Conservation (phyloP, 2,888 invertebrate species). For the Endomychus coccineus region DNA sequence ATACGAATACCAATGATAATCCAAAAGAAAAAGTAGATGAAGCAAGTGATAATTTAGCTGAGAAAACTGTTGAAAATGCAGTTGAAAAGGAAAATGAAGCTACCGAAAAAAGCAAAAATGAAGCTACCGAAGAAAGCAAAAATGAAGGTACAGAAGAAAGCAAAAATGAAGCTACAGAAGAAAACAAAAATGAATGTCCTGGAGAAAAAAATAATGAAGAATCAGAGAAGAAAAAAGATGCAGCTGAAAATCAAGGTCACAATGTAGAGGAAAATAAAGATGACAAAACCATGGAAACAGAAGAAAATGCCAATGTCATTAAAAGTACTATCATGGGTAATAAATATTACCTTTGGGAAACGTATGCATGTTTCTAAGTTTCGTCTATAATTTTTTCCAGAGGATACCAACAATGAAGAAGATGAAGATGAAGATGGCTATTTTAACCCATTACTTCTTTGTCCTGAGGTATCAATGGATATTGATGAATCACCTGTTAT, state of each 20-base stretch:
- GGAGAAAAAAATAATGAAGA: constrained; percentile 1
- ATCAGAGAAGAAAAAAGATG: constrained; percentile 7
- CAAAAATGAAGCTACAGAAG: constrained; percentile 5
- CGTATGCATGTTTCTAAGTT: too few relatives aligned
- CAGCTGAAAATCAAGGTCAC: not conserved
- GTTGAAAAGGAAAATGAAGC: constrained; percentile 14
- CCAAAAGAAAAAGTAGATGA: constrained; percentile 3
- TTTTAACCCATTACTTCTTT: constrained; percentile 35
- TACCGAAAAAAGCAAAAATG: constrained; percentile 12
- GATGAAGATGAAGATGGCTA: too few relatives aligned
- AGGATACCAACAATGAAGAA: too few relatives aligned
- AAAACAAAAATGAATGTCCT: constrained; percentile 6
- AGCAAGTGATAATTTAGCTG: constrained; percentile 7
- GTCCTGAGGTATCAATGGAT: constrained; percentile 40
- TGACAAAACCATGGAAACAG: constrained; percentile 4
- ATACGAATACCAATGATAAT: too few relatives aligned
- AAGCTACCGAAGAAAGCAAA: constrained; percentile 1
- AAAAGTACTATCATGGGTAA: too few relatives aligned
- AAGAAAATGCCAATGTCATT: too few relatives aligned
- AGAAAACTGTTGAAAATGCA: constrained; percentile 18
- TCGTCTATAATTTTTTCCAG: too few relatives aligned
- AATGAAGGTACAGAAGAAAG: constrained; percentile 14
- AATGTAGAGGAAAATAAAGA: not conserved
- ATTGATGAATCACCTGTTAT: constrained; percentile 35
- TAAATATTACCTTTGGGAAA: too few relatives aligned